phyloP scores from a whole-genome alignment of 1,140 invertebrate genomes.

The Drosophila arawakana region DNA sequence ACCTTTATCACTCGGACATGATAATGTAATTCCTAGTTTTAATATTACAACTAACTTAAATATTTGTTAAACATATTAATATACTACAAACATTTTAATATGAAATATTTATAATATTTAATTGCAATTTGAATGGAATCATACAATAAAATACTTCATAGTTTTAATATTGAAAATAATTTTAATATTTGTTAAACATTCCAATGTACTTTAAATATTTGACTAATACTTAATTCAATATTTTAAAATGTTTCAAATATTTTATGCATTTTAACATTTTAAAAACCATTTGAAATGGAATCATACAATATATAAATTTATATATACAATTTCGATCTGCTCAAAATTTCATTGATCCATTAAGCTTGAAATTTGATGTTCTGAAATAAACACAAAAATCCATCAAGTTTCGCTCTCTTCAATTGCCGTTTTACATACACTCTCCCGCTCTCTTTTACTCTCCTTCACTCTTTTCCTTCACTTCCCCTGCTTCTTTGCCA shows the following conservation, averaged over 20 bases:
- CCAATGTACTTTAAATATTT: too few relatives aligned
- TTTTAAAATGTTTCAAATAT: background rate
- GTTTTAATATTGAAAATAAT: too few relatives aligned
- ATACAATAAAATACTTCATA: too few relatives aligned
- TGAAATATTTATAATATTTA: too few relatives aligned
- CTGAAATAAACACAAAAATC: slow-evolving; percentile 21
- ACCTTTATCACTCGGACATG: too few relatives aligned
- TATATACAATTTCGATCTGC: background rate
- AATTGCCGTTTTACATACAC: slow-evolving; percentile 1
- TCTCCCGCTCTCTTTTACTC: background rate
- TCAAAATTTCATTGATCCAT: slow-evolving; percentile 10
- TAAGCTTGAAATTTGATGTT: slow-evolving; percentile 4
- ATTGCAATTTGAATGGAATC: too few relatives aligned
- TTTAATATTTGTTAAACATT: too few relatives aligned
- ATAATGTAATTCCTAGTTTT: too few relatives aligned
- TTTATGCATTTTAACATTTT: background rate
- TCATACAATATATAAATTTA: too few relatives aligned
- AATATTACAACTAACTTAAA: too few relatives aligned
- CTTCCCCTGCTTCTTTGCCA: background rate
- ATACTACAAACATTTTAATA: too few relatives aligned
- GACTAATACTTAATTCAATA: background rate
- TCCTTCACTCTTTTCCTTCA: background rate
- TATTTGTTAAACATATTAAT: too few relatives aligned
- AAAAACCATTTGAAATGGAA: background rate
- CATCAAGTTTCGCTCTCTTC: slow-evolving; percentile 14